Percentiles rank a stretch among this genome's conserved stretches.
These are phyloP conservation scores for Phalacrocorax aristotelis DNA, from an alignment of 2,113 vertebrate species.

Conservation along the genomic window DNA sequence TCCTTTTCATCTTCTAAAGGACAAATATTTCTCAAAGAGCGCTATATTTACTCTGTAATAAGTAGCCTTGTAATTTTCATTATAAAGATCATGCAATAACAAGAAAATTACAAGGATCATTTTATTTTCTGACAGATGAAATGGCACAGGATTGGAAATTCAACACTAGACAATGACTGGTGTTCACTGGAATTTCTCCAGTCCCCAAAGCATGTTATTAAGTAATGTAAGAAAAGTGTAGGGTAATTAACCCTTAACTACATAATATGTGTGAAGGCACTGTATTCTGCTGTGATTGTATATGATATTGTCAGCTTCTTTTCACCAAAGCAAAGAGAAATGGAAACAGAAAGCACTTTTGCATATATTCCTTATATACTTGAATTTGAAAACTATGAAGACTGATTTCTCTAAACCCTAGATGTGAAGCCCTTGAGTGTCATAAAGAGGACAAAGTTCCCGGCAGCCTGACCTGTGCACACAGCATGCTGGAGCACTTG, in stretches of 20 bases:
- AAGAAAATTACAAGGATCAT: constrained; percentile 32
- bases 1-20: neutral
- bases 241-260: neutral
- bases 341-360: neutral
- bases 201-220: neutral
- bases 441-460: neutral
- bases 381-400: neutral
- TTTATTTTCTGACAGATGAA: constrained; percentile 19
- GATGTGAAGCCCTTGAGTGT: neutral
- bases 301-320: neutral
- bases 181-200: neutral
- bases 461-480: neutral
- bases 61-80: neutral
- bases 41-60: neutral
- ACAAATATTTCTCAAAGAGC: neutral
- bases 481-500: neutral
- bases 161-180: neutral
- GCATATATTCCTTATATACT: neutral
- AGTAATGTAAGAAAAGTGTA: neutral
- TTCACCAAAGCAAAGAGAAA: neutral
- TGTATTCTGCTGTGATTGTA: neutral
- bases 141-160: neutral
- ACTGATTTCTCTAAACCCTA: neutral
- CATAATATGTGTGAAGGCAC: neutral
- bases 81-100: neutral